These are phyloP conservation scores for Homarus gammarus DNA, from an alignment of 2,888 invertebrate species.

Conservation along the genomic window DNA sequence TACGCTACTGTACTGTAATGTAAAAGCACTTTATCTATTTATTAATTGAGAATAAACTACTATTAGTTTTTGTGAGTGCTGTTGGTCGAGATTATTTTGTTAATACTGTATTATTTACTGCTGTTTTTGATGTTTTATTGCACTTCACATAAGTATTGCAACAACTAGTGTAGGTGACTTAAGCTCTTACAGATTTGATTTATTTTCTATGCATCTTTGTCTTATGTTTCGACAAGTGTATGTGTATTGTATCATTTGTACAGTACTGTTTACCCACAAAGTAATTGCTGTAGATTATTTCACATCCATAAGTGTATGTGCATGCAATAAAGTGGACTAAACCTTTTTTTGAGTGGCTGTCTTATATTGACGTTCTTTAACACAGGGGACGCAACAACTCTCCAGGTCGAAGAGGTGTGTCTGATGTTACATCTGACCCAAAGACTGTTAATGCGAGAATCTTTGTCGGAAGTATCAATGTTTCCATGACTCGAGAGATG, in stretches of 20 bases:
- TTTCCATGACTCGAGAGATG: slow-evolving; percentile 66
- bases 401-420: slow-evolving; percentile 49
- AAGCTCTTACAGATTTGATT: no score
- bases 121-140: not conserved
- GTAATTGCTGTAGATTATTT: not conserved
- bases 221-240: no score
- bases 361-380: not conserved
- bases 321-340: no score
- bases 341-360: not conserved
- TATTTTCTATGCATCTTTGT: no score
- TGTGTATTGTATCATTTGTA: no score
- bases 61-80: not conserved
- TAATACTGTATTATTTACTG: not conserved
- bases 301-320: no score
- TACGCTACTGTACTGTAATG: no score
- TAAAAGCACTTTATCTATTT: not conserved
- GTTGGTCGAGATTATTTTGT: not conserved
- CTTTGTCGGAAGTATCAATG: slow-evolving; percentile 72
- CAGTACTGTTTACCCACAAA: not conserved
- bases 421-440: slow-evolving; percentile 71
- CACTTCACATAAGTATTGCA: no score
- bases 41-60: not conserved
- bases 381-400: slow-evolving; percentile 45
- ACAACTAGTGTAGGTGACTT: no score
- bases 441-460: slow-evolving; percentile 70